Percentiles rank a stretch among this genome's conserved stretches.
Evolutionary conservation across 2,888 invertebrate species (phyloP).

Genomic region (Philhelius pedissequus): DNA sequence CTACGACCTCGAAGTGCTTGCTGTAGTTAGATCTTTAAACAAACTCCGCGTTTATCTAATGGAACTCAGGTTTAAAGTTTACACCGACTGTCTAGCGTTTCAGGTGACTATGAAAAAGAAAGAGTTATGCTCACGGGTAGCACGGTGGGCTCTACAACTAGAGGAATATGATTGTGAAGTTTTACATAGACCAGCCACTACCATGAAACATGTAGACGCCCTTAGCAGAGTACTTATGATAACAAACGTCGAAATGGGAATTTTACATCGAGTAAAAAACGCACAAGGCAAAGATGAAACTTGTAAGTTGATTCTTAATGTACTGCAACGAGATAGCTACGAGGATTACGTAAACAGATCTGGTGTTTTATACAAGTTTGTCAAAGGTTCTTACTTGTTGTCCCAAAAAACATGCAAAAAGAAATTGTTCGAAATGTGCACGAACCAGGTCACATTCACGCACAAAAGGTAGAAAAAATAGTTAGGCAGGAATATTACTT

Average conservation of each 20-base stretch:
- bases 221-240: too few relatives aligned
- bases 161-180: too few relatives aligned
- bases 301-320: too few relatives aligned
- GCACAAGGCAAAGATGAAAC: conserved; percentile 39
- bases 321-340: conserved; percentile 13
- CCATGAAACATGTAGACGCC: too few relatives aligned
- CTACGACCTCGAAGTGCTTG: neutral
- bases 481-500: neutral
- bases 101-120: neutral
- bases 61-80: neutral
- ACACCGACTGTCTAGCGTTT: too few relatives aligned
- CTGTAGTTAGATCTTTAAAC: neutral
- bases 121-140: conserved; percentile 11
- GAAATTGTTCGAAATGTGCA: neutral
- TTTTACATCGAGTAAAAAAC: neutral
- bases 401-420: too few relatives aligned
- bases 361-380: conserved; percentile 25
- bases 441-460: conserved; percentile 9
- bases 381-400: too few relatives aligned
- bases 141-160: too few relatives aligned
- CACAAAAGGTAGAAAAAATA: neutral
- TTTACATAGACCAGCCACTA: too few relatives aligned
- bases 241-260: too few relatives aligned
- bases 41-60: neutral
- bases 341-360: conserved; percentile 12